These are phyloP conservation scores for Proteles cristata DNA, from an alignment of 2,113 vertebrate species.

Conservation along the genomic window DNA sequence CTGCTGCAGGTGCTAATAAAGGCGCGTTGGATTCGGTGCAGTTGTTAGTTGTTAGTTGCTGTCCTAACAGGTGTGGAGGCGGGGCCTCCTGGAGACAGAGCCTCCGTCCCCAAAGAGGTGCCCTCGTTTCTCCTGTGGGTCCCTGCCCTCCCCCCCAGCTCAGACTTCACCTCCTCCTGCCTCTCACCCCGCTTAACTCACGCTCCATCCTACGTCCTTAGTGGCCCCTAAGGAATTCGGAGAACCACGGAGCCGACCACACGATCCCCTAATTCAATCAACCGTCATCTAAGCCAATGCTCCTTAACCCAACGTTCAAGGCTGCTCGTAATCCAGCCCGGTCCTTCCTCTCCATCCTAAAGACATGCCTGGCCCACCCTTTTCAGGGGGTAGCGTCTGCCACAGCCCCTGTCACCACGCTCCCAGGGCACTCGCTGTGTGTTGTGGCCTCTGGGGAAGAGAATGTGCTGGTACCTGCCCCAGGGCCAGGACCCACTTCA, in stretches of 20 bases:
- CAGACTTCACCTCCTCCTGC: background rate
- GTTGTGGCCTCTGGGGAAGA: background rate
- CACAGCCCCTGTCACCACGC: background rate
- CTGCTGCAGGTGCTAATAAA: background rate
- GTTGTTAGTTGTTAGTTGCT: background rate
- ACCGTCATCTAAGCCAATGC: background rate
- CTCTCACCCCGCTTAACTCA: background rate
- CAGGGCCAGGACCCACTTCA: background rate
- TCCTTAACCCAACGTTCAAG: background rate
- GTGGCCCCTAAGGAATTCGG: background rate
- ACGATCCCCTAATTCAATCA: background rate
- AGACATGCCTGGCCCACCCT: background rate
- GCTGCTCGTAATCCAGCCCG: background rate
- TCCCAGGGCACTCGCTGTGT: background rate
- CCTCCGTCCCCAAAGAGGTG: background rate
- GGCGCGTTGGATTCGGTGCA: rapidly evolving
- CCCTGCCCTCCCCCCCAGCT: background rate
- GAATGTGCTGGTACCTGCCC: background rate
- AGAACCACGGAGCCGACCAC: background rate
- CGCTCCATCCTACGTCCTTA: background rate
- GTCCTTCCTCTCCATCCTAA: background rate
- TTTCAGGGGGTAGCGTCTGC: rapidly evolving
- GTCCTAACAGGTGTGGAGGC: background rate
- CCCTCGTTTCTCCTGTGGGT: background rate
- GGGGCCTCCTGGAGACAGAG: background rate